Conservation (phyloP, 2,797 vertebrate genomes). For the Taeniopygia guttata region DNA sequence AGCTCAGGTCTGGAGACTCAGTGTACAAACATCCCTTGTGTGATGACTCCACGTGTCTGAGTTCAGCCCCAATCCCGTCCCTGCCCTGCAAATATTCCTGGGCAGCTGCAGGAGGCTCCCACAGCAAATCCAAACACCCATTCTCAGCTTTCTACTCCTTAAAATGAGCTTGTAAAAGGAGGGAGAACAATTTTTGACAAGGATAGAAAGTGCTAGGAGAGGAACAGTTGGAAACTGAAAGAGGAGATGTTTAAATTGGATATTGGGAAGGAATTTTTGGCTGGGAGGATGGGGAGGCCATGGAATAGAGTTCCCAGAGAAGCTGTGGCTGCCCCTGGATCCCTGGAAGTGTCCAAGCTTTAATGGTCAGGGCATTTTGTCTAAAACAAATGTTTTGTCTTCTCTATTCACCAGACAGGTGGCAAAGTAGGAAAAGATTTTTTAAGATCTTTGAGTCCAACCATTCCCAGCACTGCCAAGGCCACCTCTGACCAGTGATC, state of each 20-base stretch:
- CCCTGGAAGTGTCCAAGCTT: not conserved
- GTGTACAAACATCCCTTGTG: not conserved
- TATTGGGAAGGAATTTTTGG: not conserved
- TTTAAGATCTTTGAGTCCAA: not conserved
- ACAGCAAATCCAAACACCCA: not conserved
- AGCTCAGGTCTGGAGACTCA: not conserved
- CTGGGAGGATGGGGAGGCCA: too few relatives aligned
- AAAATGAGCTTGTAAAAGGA: not conserved
- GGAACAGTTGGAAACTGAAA: fast-evolving
- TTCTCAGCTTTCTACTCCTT: not conserved
- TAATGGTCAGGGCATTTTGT: not conserved
- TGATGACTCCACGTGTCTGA: not conserved
- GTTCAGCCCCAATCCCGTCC: fast-evolving
- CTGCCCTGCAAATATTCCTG: not conserved
- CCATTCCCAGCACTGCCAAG: not conserved
- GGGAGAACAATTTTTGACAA: fast-evolving
- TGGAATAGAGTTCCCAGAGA: not conserved
- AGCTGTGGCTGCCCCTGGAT: not conserved
- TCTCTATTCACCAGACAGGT: fast-evolving
- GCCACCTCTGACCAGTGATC: not conserved
- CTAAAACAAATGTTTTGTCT: not conserved
- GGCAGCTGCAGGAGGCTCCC: not conserved
- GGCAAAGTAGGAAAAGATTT: not conserved
- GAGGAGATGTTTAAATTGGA: not conserved
- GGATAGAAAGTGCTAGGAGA: not conserved